Conservation (phyloP, 2,888 invertebrate genomes). For the Leptopilina syphax region DNA sequence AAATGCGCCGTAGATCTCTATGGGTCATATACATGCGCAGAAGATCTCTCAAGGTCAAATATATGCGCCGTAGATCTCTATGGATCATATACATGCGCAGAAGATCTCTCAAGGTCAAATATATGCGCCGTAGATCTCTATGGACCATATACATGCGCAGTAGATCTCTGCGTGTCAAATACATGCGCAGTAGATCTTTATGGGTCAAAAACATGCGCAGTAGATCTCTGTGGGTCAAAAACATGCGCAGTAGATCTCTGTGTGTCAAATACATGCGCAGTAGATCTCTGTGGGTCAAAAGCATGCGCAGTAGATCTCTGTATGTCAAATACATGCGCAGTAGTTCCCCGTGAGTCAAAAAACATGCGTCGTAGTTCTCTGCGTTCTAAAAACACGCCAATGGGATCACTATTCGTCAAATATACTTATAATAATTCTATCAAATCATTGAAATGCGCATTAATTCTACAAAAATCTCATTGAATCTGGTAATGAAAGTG, state of each 20-base stretch:
- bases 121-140: no score
- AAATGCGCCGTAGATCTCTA: no score
- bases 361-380: background rate
- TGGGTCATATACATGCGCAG: background rate
- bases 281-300: background rate
- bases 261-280: background rate
- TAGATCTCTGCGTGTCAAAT: background rate
- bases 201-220: background rate
- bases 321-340: background rate
- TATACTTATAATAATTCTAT: background rate
- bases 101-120: no score
- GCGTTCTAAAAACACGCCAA: background rate
- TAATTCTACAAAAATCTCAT: background rate
- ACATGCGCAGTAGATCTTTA: background rate
- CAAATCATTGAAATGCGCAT: background rate
- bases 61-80: background rate
- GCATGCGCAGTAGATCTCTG: background rate
- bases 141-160: background rate
- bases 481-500: background rate
- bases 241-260: no score
- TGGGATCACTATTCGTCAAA: background rate
- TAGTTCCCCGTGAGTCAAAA: background rate
- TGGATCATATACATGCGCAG: background rate
- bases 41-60: background rate
- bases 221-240: no score